phyloP scores from a whole-genome alignment of 2,113 vertebrate species.

The Rhineura floridana region DNA sequence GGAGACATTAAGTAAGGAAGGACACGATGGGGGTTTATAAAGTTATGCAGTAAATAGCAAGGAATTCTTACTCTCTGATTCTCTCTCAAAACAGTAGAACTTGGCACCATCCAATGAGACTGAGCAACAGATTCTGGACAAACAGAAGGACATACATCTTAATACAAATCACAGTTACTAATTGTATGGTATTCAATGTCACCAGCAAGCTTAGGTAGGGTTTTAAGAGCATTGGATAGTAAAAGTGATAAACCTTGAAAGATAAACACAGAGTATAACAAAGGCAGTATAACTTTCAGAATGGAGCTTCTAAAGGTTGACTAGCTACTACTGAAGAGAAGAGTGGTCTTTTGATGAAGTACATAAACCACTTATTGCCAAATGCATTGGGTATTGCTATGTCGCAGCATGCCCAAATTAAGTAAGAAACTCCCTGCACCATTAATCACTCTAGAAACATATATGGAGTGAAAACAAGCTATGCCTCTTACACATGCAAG shows the following conservation, averaged over 20 bases:
- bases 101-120: neutral
- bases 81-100: neutral
- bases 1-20: neutral
- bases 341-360: neutral
- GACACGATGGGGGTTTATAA: neutral
- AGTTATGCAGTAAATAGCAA: neutral
- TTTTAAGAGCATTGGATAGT: neutral
- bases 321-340: neutral
- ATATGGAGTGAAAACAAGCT: neutral
- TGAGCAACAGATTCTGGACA: neutral
- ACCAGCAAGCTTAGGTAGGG: neutral
- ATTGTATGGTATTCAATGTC: neutral
- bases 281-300: neutral
- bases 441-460: neutral
- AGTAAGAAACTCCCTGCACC: neutral
- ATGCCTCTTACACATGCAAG: rapidly evolving
- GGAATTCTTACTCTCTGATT: neutral
- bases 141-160: neutral
- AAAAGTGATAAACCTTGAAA: no score
- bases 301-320: neutral
- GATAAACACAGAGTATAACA: no score
- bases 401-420: neutral
- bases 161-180: neutral
- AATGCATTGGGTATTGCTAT: neutral
- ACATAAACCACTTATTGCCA: neutral